These are phyloP conservation scores for Panthera uncia DNA, from an alignment of 2,113 vertebrate genomes.

Conservation along the genomic window DNA sequence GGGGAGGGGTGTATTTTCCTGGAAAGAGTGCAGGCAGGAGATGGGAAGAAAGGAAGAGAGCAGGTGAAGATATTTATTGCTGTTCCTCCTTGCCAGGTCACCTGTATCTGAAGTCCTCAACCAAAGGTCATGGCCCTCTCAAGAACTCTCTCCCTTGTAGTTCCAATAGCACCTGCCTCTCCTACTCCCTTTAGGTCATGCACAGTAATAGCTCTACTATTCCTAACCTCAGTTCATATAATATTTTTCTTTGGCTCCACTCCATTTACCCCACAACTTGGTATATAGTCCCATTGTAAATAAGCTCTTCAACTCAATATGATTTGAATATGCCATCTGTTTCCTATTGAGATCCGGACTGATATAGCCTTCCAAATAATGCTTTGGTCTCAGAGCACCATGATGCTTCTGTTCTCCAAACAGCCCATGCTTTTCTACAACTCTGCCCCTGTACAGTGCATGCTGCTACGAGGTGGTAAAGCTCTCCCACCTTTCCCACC, in stretches of 20 bases:
- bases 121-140: background rate
- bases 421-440: background rate
- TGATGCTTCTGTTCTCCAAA: background rate
- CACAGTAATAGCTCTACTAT: background rate
- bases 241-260: background rate
- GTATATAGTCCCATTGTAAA: background rate
- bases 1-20: background rate
- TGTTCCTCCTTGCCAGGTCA: background rate
- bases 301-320: background rate
- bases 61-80: background rate
- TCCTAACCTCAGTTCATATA: background rate
- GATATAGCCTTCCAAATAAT: background rate
- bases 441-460: background rate
- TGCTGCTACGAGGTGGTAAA: background rate
- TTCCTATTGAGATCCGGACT: background rate
- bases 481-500: background rate
- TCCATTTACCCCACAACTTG: background rate
- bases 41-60: background rate
- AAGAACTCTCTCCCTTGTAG: background rate
- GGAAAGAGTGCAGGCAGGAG: background rate
- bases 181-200: background rate
- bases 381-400: background rate
- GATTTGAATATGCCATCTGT: background rate
- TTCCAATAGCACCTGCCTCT: background rate
- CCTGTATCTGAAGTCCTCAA: background rate